phyloP scores from a whole-genome alignment of 1,140 invertebrate species.

The Triops longicaudatus region DNA sequence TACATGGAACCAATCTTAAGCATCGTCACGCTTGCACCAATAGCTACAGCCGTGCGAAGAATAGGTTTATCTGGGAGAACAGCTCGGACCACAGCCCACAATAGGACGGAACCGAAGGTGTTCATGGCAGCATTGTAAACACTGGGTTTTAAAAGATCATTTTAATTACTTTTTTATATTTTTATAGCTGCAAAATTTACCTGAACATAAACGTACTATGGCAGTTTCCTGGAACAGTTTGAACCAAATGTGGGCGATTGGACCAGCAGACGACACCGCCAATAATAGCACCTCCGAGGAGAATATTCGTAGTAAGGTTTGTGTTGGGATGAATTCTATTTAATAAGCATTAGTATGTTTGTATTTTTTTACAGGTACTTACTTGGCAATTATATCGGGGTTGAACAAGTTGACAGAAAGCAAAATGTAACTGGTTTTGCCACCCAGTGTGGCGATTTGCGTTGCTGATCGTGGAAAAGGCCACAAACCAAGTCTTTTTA shows the following conservation, averaged over 20 bases:
- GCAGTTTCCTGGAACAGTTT: background rate
- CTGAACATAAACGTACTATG: background rate
- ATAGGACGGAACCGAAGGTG: constrained; percentile 60
- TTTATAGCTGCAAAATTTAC: background rate
- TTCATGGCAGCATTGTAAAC: constrained; percentile 54
- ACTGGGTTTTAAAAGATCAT: constrained; percentile 40
- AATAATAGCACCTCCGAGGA: background rate
- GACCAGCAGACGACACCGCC: background rate
- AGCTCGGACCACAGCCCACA: constrained; percentile 59
- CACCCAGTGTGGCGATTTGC: background rate
- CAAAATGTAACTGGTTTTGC: background rate
- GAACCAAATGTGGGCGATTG: background rate
- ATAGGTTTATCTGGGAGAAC: constrained; percentile 53
- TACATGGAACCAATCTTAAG: constrained; percentile 54
- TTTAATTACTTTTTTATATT: background rate
- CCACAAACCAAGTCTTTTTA: background rate
- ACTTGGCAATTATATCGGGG: background rate
- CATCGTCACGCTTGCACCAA: constrained; percentile 49
- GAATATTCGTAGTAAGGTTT: background rate
- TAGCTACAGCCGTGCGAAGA: constrained; percentile 49
- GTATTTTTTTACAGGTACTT: background rate
- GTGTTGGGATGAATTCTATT: background rate
- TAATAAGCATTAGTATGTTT: background rate
- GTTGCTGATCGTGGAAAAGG: background rate
- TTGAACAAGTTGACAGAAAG: background rate